A percentile compares a stretch with the other conserved stretches of the same genome.
phyloP scores from a whole-genome alignment of 92 coral and sea anemone genomes.

The Galaxea fascicularis region DNA sequence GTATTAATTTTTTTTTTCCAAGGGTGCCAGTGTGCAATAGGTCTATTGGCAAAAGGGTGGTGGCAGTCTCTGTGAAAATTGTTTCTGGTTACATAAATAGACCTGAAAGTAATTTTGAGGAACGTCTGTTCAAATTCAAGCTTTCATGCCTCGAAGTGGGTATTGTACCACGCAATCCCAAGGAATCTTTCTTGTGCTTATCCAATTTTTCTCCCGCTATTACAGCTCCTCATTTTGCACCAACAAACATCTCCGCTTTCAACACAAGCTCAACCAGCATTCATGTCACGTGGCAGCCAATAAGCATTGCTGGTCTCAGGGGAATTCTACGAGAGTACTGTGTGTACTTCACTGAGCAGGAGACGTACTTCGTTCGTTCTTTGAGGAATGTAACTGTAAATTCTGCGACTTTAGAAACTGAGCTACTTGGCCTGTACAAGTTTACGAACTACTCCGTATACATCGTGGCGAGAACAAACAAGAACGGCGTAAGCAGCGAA shows the following conservation, averaged over 20 bases:
- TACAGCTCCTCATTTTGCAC: constrained; percentile 79
- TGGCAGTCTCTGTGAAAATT: too few relatives aligned
- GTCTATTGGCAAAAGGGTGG: too few relatives aligned
- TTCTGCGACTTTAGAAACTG: constrained; percentile 20
- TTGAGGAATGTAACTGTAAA: constrained; percentile 54
- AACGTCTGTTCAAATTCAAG: too few relatives aligned
- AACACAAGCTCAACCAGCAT: constrained; percentile 82
- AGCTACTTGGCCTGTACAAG: constrained; percentile 64
- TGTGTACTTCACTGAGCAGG: constrained; percentile 66
- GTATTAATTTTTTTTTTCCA: too few relatives aligned
- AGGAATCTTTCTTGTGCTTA: too few relatives aligned
- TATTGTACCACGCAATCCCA: too few relatives aligned
- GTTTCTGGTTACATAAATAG: too few relatives aligned
- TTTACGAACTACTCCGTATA: constrained; percentile 75
- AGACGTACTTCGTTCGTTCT: constrained; percentile 48
- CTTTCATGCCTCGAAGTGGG: too few relatives aligned
- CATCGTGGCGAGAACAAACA: constrained; percentile 71
- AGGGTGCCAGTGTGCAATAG: background rate
- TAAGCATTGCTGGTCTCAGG: constrained; percentile 44
- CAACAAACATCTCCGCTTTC: constrained; percentile 60
- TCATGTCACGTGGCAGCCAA: constrained; percentile 74
- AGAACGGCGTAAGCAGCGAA: constrained; percentile 66
- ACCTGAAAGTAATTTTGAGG: too few relatives aligned
- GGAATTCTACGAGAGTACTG: constrained; percentile 77
- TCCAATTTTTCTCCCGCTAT: background rate